These are phyloP conservation scores for Erebia ligea DNA, from an alignment of 2,888 invertebrate species.

Conservation along the genomic window DNA sequence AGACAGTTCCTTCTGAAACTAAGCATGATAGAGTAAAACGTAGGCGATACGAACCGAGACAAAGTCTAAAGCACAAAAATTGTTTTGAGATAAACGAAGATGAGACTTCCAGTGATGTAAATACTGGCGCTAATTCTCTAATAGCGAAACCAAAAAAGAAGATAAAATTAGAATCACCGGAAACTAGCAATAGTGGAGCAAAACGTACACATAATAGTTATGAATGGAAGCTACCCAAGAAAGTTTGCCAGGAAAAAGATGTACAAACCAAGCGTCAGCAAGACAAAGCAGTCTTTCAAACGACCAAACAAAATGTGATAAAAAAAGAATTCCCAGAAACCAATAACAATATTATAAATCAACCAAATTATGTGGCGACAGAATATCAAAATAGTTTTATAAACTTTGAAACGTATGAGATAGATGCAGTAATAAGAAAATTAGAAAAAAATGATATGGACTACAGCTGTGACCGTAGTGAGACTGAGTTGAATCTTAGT, in stretches of 20 bases:
- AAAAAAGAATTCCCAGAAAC: not conserved
- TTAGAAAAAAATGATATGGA: conserved; percentile 14
- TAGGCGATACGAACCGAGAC: not conserved
- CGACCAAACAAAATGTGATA: not conserved
- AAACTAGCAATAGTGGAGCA: not conserved
- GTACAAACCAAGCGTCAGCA: not conserved
- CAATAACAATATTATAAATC: not conserved
- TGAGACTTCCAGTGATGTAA: not conserved
- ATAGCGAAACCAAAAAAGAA: not conserved
- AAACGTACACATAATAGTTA: not conserved
- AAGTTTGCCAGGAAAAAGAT: not conserved
- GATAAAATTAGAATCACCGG: not conserved
- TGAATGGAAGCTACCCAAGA: not conserved
- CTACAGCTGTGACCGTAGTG: too few relatives aligned
- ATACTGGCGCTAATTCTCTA: not conserved
- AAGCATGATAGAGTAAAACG: not conserved
- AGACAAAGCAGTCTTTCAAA: not conserved
- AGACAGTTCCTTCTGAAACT: not conserved
- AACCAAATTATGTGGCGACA: conserved; percentile 2
- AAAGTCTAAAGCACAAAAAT: not conserved
- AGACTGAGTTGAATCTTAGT: not conserved
- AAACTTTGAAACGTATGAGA: not conserved
- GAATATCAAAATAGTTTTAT: conserved; percentile 5
- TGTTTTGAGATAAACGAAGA: not conserved
- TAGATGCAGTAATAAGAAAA: conserved; percentile 16